Base-by-base conservation (phyloP, 2,797 vertebrate species). In the Crocidura indochinensis region DNA sequence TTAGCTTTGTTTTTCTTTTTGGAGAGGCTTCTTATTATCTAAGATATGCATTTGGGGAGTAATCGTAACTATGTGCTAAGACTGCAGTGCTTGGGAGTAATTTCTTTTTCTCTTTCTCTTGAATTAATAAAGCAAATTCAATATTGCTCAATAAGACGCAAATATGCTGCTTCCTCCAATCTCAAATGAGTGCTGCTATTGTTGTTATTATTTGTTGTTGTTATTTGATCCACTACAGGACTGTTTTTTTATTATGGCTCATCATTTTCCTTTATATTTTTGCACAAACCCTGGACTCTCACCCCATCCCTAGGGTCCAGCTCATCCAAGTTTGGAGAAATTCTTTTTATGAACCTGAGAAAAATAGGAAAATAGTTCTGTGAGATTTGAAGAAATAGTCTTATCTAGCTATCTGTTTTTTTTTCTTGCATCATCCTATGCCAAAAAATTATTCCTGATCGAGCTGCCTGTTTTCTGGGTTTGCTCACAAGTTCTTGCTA, bases 121-220 rank as follows among this genome's bases (percentile, higher is more conserved):
- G 86, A 86, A 92, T 93, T 94, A 92, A 95, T 95, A 94, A 95
- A 93, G 74, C 88, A 90, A 94, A 94, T 93, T 74, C 73, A 68
- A 10, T 88, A 90, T 75, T 87, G 47, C 83, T 95, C 72, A 38
- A 3, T 62, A 67, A 84, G 60, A n/a, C 84, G 91, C 15, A 67
- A 22, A 84, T 87, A 56, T 68, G 71, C 86, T 44, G 31, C 81
- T 75, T 85, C 46, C 69, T 67, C 69, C 6, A 10, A 24, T 44
- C 87, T 69, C 87, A 81, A 71, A 71, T 8, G 44, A 27, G 67
- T 3, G 0, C 15, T 27, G 6, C 22, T 11, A 19, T 27, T 65
- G 62, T 38, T 38, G 38, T 38, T 38, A 38, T 38, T 38, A 38
- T 38, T 38, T 38, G 53, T 24, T 8, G 17, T 6, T 11, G 51